Base-by-base conservation (phyloP, 2,888 invertebrate species). In the Podotricha telesiphe region DNA sequence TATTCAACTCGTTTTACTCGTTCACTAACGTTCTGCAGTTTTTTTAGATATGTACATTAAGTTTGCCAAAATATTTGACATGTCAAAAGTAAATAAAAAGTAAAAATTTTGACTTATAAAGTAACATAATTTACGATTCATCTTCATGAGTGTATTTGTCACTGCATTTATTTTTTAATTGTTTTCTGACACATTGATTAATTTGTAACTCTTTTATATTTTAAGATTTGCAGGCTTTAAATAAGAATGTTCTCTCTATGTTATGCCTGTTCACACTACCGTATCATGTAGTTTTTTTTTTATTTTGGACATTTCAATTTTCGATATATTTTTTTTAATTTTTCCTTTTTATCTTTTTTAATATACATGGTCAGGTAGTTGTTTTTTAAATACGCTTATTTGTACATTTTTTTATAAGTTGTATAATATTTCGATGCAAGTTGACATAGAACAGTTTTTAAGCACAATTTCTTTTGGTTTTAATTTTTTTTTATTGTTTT, bases 281-380 rank as follows among this genome's bases (percentile, higher is more conserved):
- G n/a, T 22, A 45, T 59, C 15, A 4, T 45, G n/a, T 61, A 86
- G 85, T 86, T 84, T 84, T 47, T 53, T 37, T 19, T 58, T 20
- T 15, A 20, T 53, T 55, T 65, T 65, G 48, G n/a, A 20, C 2
- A 13, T 13, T 10, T 55, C n/a, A n/a, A n/a, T n/a, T n/a, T n/a
- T n/a, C n/a, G n/a, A n/a, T n/a, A 28, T 28, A 37, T 37, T 37
- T 37, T 37, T 37, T 37, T 37, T 37, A 6, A 37, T 37, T 37
- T 37, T 37, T 37, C 8, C 1, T 37, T 37, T 37, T 1, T 6
- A 6, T 28, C 6, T 28, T 28, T 37, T 37, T 42, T 42, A 42
- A 7, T 13, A 13, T 13, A 42, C 15, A 37, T 15, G 47, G 8
- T 62, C 34, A 48, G 34, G 17, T 48, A 62, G 61, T 34, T 62